These are phyloP conservation scores for Atta texana DNA, from an alignment of 1,140 invertebrate species.

Conservation along the genomic window DNA sequence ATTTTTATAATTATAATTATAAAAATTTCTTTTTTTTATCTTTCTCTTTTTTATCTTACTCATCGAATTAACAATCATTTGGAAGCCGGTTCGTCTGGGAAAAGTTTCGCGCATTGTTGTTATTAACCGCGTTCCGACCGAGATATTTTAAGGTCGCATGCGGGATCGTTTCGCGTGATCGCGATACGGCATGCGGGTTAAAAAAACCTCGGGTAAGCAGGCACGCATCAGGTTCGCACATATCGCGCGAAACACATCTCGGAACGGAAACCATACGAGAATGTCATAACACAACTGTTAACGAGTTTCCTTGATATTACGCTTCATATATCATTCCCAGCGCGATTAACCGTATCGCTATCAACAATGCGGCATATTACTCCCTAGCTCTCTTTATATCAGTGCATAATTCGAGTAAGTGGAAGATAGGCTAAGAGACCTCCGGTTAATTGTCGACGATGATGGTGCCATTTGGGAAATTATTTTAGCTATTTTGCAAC, in stretches of 20 bases:
- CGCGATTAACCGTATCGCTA: not conserved
- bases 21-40: not conserved
- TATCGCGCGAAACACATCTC: slow-evolving; percentile 19
- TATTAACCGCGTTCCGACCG: slow-evolving; percentile 12
- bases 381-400: not conserved
- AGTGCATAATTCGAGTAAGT: slow-evolving; percentile 19
- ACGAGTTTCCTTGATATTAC: slow-evolving; percentile 43
- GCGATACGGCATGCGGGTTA: slow-evolving; percentile 44
- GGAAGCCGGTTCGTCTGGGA: not conserved
- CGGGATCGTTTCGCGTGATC: slow-evolving; percentile 56
- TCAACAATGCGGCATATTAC: not conserved
- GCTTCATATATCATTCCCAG: not conserved
- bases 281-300: slow-evolving; percentile 41
- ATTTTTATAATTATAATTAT: not conserved
- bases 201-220: slow-evolving; percentile 49
- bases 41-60: too few relatives aligned
- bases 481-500: not conserved
- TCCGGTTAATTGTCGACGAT: slow-evolving; percentile 19
- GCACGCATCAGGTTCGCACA: slow-evolving; percentile 1
- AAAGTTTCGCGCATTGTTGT: slow-evolving; percentile 4
- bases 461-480: slow-evolving; percentile 13
- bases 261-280: slow-evolving; percentile 14
- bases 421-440: not conserved
- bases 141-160: slow-evolving; percentile 42
- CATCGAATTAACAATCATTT: not conserved